Evolutionary conservation across 2,113 vertebrate genomes (phyloP), one percentile per base, ranked within the genome.

Genomic region (Bos javanicus): DNA sequence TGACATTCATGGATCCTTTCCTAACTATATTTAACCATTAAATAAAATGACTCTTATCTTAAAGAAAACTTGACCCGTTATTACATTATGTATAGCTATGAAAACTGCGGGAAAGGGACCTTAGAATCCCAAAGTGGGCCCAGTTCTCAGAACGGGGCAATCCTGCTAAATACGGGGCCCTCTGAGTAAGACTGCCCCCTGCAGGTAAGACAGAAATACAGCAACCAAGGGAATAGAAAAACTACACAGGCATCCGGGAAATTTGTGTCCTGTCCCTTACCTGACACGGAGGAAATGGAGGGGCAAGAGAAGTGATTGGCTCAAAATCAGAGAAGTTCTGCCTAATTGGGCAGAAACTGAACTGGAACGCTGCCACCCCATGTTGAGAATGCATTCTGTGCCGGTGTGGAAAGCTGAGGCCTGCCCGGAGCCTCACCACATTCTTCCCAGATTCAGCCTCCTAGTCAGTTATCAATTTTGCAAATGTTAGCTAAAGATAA

Each of bases 121-220:
- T 52, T n/a, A 43, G 81, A 87, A 28, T 39, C n/a, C 56, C 12
- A 56, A 90, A 50, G 43, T 56, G 33, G 36, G 19, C 33, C 46
- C 33, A 2, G n/a, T 84, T 80, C 87, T 87, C 91, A 1, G 2
- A 86, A 52, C 14, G 0, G 23, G 16, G n/a, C 39, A 25, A 25
- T 21, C 71, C 39, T 3, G 43, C 33, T 3, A 4, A 59, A 33
- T 36, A 56, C 82, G 12, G n/a, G 26, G 36, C 62, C 21, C 3
- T 21, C 23, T 87, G 86, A 14, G 57, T 39, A 28, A 60, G 64
- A 54, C 16, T 52, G n/a, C 85, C 84, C 87, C 88, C 97, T 96
- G 90, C 95, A 78, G 96, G 50, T 17, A 59, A 46, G 64, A n/a
- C 2, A 1, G 17, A 54, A 85, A 9, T 48, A 67, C 64, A 59